Evolutionary conservation across 2,113 vertebrate genomes (phyloP).

Genomic region (Polypterus bichir): DNA sequence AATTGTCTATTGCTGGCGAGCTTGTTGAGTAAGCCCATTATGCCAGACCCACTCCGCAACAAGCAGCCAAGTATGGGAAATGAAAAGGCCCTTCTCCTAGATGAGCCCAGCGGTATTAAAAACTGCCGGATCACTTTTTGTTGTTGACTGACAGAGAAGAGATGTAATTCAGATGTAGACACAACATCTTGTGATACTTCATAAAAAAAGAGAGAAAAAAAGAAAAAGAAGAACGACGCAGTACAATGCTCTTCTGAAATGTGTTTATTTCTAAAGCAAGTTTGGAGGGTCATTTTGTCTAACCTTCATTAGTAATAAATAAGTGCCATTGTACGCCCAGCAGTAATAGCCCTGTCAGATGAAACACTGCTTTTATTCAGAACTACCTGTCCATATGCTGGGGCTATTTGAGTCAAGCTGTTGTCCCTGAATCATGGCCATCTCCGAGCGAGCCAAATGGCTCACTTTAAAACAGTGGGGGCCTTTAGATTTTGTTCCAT

Average conservation of each 20-base stretch:
- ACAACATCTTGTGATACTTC: constrained; percentile 33
- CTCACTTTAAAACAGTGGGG: not conserved
- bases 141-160: constrained; percentile 53
- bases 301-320: constrained; percentile 14
- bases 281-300: constrained; percentile 14
- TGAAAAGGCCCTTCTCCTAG: constrained; percentile 82
- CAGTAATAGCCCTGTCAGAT: not conserved
- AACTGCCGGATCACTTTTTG: constrained; percentile 69
- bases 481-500: no score
- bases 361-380: not conserved
- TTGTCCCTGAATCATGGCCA: no score
- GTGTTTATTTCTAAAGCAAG: constrained; percentile 13
- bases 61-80: constrained; percentile 80
- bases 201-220: constrained; percentile 9
- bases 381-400: not conserved
- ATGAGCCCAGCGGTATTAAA: constrained; percentile 63
- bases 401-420: not conserved
- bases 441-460: not conserved
- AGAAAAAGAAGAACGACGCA: not conserved
- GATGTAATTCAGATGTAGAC: constrained; percentile 41
- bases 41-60: constrained; percentile 64
- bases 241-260: constrained; percentile 6
- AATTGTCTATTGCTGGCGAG: constrained; percentile 97
- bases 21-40: constrained; percentile 87
- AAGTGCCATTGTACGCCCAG: constrained; percentile 1